These are phyloP conservation scores for Pachyramphus minor DNA, from an alignment of 2,113 vertebrate genomes.

Conservation along the genomic window DNA sequence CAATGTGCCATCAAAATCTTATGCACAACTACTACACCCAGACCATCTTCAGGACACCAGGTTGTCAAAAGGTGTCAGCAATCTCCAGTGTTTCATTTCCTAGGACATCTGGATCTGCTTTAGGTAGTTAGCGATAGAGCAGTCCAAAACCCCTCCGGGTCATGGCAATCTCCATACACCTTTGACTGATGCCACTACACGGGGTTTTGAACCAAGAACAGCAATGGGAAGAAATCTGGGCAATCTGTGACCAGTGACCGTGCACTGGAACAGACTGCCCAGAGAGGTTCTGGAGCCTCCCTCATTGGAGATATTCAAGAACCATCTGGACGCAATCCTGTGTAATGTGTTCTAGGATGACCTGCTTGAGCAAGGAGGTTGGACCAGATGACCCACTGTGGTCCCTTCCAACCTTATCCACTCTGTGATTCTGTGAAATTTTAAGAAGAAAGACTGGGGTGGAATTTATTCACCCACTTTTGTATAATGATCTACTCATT, in stretches of 20 bases:
- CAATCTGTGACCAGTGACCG: background rate
- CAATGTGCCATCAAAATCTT: background rate
- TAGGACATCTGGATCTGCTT: background rate
- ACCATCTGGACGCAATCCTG: background rate
- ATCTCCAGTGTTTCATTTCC: background rate
- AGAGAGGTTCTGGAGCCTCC: background rate
- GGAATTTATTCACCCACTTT: background rate
- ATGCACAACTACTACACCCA: background rate
- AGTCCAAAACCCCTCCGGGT: background rate
- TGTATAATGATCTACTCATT: background rate
- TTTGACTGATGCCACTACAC: background rate
- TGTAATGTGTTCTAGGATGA: background rate
- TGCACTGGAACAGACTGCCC: background rate
- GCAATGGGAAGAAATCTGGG: background rate
- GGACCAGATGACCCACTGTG: background rate
- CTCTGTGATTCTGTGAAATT: background rate
- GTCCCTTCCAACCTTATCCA: background rate
- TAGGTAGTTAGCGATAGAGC: background rate
- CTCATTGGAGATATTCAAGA: background rate
- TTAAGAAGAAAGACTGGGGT: fast-evolving
- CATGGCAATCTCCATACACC: background rate
- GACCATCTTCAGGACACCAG: background rate
- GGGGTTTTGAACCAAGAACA: background rate
- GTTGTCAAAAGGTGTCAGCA: background rate
- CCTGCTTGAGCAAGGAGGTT: background rate